Conservation (phyloP, 2,888 invertebrate species). For the Andricus quercusramuli region DNA sequence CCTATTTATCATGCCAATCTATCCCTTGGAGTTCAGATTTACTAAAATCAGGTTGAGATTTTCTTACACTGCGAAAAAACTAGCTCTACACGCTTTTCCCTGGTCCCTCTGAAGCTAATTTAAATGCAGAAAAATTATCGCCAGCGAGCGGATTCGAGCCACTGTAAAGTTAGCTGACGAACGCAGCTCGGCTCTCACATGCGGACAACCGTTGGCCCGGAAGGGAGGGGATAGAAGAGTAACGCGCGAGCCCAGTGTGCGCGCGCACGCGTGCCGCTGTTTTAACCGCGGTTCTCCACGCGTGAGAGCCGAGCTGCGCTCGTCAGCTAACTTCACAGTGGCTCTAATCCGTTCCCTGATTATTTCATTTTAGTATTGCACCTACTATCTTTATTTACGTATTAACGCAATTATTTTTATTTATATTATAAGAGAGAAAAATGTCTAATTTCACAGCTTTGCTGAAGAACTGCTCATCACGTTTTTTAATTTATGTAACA, state of each 20-base stretch:
- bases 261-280: no score
- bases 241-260: no score
- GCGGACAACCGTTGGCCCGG: no score
- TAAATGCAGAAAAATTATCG: conserved; percentile 6
- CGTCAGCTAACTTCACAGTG: no score
- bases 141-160: no score
- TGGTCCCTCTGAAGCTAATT: conserved; percentile 38
- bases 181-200: no score
- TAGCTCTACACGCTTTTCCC: conserved; percentile 23
- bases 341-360: background rate
- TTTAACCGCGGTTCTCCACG: no score
- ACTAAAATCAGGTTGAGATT: conserved; percentile 9
- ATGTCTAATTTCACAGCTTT: background rate
- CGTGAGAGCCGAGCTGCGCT: no score
- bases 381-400: conserved; percentile 3
- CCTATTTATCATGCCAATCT: conserved; percentile 11
- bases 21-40: background rate
- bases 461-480: background rate
- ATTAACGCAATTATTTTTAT: background rate
- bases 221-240: no score
- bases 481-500: background rate
- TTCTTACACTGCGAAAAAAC: conserved; percentile 17
- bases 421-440: background rate
- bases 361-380: background rate
- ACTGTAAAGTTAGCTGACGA: no score